Percentiles rank a stretch among this genome's conserved stretches.
phyloP scores from a whole-genome alignment of 1,140 invertebrate genomes.

The Caligus rogercresseyi region DNA sequence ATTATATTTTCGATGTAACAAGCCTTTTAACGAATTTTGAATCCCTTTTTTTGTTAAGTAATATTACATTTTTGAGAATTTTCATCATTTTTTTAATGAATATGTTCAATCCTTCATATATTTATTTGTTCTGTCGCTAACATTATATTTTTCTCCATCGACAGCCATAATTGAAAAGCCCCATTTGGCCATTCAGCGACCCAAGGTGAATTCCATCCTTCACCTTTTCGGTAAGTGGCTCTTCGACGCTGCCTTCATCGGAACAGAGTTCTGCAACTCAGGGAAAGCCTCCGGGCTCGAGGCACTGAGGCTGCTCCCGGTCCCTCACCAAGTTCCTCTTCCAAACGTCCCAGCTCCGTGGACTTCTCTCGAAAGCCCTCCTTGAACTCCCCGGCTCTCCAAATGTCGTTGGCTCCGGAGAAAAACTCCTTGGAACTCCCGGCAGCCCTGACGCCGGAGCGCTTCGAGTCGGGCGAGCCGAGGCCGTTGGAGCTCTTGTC shows the following conservation, averaged over 20 bases:
- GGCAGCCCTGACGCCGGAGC: conserved; percentile 10
- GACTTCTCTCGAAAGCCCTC: background rate
- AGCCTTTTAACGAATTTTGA: too few relatives aligned
- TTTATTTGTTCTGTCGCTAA: background rate
- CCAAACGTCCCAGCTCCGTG: background rate
- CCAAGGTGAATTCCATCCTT: conserved; percentile 79
- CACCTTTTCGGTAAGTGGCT: conserved; percentile 92
- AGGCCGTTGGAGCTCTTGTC: conserved; percentile 85
- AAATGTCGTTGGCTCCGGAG: too few relatives aligned
- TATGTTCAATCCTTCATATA: background rate
- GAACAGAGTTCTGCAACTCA: conserved; percentile 35
- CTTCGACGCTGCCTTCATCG: conserved; percentile 82
- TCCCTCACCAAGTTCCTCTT: too few relatives aligned
- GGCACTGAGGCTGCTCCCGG: background rate
- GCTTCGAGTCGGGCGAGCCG: conserved; percentile 49
- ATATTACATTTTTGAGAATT: too few relatives aligned
- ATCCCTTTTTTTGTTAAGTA: too few relatives aligned
- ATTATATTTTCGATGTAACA: too few relatives aligned
- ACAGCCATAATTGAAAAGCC: background rate
- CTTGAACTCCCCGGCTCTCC: background rate
- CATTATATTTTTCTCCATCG: background rate
- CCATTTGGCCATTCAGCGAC: conserved; percentile 35
- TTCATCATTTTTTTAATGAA: too few relatives aligned
- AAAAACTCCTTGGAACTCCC: conserved; percentile 5
- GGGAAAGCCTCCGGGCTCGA: conserved; percentile 20